Conservation (phyloP, 1,140 invertebrate species). For the Drosophila ohnishii region DNA sequence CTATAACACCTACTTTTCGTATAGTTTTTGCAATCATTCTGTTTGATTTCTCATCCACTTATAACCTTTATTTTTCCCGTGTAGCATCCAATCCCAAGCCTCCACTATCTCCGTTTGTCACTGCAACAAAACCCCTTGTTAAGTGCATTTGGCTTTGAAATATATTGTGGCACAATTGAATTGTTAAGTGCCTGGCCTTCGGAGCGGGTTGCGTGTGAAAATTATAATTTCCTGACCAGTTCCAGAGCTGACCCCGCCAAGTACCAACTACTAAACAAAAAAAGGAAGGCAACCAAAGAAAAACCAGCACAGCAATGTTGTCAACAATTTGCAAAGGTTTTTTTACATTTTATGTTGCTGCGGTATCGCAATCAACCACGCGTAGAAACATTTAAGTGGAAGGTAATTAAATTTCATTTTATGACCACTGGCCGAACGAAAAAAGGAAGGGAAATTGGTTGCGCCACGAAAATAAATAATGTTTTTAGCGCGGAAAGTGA, state of each 20-base stretch:
- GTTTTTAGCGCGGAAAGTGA: constrained; percentile 45
- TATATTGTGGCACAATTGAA: constrained; percentile 73
- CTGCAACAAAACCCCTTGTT: constrained; percentile 62
- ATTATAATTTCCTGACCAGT: constrained; percentile 78
- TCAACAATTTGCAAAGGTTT: constrained; percentile 75
- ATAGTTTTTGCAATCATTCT: too few species aligned
- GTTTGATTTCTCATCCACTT: neutral
- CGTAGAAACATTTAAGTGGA: constrained; percentile 64
- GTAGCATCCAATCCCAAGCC: constrained; percentile 23
- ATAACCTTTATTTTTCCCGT: neutral
- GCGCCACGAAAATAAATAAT: constrained; percentile 48
- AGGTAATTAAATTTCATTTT: constrained; percentile 77
- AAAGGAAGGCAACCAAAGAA: constrained; percentile 14
- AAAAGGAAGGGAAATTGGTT: constrained; percentile 39
- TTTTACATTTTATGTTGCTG: constrained; percentile 24
- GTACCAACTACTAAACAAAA: constrained; percentile 32
- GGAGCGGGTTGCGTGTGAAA: constrained; percentile 71
- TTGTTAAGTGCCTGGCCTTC: constrained; percentile 68
- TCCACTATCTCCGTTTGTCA: constrained; percentile 65
- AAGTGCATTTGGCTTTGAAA: constrained; percentile 68
- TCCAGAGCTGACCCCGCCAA: constrained; percentile 33
- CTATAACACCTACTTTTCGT: neutral
- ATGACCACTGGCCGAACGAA: constrained; percentile 45
- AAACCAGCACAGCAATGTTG: constrained; percentile 58
- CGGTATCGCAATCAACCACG: constrained; percentile 54